Conservation (phyloP, 1,140 invertebrate species). For the Apis mellifera region Amel_HAv3.1 CM009932.2:11437501-11438000, state of each 20-base stretch:
- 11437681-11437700: slow-evolving; percentile 69
- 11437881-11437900: slow-evolving; percentile 56
- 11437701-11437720: slow-evolving; percentile 72
- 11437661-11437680: slow-evolving; percentile 50
- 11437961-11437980: too few relatives aligned
- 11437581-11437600: neutral
- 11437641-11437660: slow-evolving; percentile 51
- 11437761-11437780: slow-evolving; percentile 82
- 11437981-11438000: rapidly evolving
- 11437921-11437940: slow-evolving; percentile 15
- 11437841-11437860: slow-evolving; percentile 70
- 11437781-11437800: slow-evolving; percentile 80
- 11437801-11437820: slow-evolving; percentile 71
- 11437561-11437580: too few relatives aligned
- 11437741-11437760: slow-evolving; percentile 76
- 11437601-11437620: slow-evolving; percentile 40
- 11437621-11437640: slow-evolving; percentile 64
- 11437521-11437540: neutral
- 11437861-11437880: slow-evolving; percentile 68
- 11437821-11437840: slow-evolving; percentile 65
- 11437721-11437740: slow-evolving; percentile 74
- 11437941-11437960: too few relatives aligned
- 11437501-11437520: neutral
- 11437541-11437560: too few relatives aligned
- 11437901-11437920: slow-evolving; percentile 21